These are phyloP conservation scores for Neogobius melanostomus DNA, from an alignment of 2,113 vertebrate species.

Conservation along the genomic window DNA sequence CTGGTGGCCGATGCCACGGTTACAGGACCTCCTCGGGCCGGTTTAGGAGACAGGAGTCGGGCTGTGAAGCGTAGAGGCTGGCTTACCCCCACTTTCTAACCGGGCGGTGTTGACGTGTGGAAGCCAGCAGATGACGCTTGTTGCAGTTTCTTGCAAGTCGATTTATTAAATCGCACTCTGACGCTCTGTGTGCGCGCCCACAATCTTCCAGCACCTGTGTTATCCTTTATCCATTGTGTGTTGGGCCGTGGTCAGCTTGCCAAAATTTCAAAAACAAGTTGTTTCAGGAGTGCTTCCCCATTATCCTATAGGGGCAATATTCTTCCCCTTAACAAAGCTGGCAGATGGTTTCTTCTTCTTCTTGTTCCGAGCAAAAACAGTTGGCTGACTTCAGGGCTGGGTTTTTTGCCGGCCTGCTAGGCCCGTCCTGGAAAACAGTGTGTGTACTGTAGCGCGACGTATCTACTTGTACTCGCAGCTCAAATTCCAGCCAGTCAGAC, in stretches of 20 bases:
- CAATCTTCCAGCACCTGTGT: too few species aligned
- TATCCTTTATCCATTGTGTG: background rate
- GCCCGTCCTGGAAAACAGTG: background rate
- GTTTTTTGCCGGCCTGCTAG: background rate
- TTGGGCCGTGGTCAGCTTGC: background rate
- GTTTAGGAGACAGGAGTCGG: too few species aligned
- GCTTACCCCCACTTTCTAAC: too few species aligned
- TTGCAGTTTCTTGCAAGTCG: background rate
- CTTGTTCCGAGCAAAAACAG: background rate
- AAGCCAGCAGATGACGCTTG: background rate
- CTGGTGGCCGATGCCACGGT: too few species aligned
- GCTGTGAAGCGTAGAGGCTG: too few species aligned
- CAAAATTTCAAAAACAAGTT: background rate
- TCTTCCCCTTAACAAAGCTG: background rate
- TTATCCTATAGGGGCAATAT: background rate
- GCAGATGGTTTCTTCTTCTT: background rate
- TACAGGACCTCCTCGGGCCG: too few species aligned
- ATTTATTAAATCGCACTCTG: background rate
- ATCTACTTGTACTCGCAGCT: background rate
- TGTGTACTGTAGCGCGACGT: background rate
- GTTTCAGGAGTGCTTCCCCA: background rate
- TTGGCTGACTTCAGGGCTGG: background rate
- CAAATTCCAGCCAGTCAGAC: background rate
- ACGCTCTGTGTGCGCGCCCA: background rate
- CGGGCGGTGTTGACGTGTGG: too few species aligned